A percentile compares a stretch with the other conserved stretches of the same genome.
phyloP scores from a whole-genome alignment of 1,140 invertebrate species.

The Drosophila nannoptera region DNA sequence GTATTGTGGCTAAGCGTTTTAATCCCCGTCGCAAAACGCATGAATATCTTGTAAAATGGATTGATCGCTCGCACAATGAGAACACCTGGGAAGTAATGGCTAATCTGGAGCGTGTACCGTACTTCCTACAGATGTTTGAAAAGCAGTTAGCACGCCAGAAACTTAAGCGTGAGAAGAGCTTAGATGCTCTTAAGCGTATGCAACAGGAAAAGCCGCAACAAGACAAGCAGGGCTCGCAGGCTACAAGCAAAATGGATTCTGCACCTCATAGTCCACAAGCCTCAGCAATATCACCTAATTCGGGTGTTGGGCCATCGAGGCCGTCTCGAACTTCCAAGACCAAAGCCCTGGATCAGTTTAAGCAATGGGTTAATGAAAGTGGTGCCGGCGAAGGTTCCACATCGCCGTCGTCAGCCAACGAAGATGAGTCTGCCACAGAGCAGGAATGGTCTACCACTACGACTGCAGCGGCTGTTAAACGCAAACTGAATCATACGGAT shows the following conservation, averaged over 20 bases:
- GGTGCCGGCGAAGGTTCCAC: conserved; percentile 54
- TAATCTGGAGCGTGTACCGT: conserved; percentile 86
- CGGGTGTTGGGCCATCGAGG: conserved; percentile 79
- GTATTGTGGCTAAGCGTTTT: conserved; percentile 88
- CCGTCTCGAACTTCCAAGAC: conserved; percentile 88
- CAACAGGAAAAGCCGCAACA: conserved; percentile 57
- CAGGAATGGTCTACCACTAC: conserved; percentile 61
- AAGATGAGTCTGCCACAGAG: conserved; percentile 59
- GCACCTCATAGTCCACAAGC: conserved; percentile 46
- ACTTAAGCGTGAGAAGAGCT: conserved; percentile 81
- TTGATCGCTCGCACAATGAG: conserved; percentile 85
- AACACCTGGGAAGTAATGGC: conserved; percentile 90
- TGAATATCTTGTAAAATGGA: conserved; percentile 91
- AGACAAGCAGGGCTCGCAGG: conserved; percentile 13
- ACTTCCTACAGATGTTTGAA: conserved; percentile 88
- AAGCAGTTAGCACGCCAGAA: conserved; percentile 87
- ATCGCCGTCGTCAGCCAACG: conserved; percentile 64
- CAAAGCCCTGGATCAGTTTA: conserved; percentile 90
- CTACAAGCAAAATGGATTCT: conserved; percentile 18
- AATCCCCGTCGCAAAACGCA: conserved; percentile 87
- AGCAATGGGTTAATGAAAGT: conserved; percentile 82
- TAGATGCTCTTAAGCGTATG: conserved; percentile 78
- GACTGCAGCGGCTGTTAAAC: conserved; percentile 54
- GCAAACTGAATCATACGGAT: conserved; percentile 73
- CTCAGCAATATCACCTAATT: conserved; percentile 50